A percentile compares a stretch with the other conserved stretches of the same genome.
These are phyloP conservation scores for Pachycephala philippinensis DNA, from an alignment of 2,113 vertebrate species.

Conservation along the genomic window DNA sequence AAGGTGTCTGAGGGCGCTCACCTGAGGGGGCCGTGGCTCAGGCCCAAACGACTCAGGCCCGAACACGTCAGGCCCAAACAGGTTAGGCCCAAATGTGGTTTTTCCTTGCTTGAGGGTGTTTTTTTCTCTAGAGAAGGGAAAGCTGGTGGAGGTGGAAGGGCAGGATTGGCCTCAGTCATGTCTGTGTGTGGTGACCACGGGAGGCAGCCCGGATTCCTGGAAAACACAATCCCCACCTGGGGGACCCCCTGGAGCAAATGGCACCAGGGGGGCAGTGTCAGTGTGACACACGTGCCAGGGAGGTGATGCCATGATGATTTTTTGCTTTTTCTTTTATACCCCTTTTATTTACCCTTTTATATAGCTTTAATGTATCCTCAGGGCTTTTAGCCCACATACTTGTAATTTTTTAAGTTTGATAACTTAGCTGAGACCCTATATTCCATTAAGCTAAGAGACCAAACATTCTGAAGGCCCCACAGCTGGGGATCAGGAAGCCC, in stretches of 20 bases:
- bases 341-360: too few relatives aligned
- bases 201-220: too few relatives aligned
- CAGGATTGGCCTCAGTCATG: background rate
- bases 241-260: background rate
- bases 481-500: too few relatives aligned
- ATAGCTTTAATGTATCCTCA: too few relatives aligned
- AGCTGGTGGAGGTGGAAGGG: background rate
- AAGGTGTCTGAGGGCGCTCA: background rate
- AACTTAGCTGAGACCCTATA: too few relatives aligned
- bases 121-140: background rate
- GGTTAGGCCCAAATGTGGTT: background rate
- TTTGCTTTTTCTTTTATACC: too few relatives aligned
- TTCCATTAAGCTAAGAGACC: too few relatives aligned
- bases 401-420: too few relatives aligned
- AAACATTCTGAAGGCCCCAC: too few relatives aligned
- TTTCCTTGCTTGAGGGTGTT: too few relatives aligned
- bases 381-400: too few relatives aligned
- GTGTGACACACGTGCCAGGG: fast-evolving
- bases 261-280: background rate
- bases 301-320: too few relatives aligned
- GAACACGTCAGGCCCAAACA: background rate
- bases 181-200: fast-evolving
- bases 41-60: background rate
- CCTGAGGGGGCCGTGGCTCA: fast-evolving
- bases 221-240: fast-evolving